These are phyloP conservation scores for Blennius ocellaris DNA, from an alignment of 2,113 vertebrate species.

Conservation along the genomic window DNA sequence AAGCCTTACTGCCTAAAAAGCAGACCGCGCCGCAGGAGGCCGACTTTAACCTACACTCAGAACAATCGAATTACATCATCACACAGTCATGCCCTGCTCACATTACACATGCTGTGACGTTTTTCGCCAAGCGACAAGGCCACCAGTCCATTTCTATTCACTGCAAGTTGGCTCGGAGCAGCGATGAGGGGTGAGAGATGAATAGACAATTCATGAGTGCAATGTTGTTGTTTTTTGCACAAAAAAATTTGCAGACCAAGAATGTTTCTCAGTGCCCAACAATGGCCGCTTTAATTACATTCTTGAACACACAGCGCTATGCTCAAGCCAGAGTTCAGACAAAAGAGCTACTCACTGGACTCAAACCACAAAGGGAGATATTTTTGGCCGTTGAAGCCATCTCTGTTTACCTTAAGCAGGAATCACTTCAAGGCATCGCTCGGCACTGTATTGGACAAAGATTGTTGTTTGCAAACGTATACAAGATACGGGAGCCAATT, in stretches of 20 bases:
- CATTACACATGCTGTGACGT: conserved; percentile 58
- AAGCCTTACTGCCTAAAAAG: conserved; percentile 27
- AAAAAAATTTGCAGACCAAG: conserved; percentile 38
- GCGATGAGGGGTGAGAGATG: conserved; percentile 33
- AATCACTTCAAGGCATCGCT: conserved; percentile 3
- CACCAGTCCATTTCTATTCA: conserved; percentile 65
- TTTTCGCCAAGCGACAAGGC: conserved; percentile 69
- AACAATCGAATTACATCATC: conserved; percentile 75
- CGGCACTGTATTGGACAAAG: background rate
- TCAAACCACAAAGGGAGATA: conserved; percentile 41
- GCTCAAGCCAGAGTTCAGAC: conserved; percentile 40
- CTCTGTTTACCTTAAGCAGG: conserved; percentile 39
- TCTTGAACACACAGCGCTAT: conserved; percentile 51
- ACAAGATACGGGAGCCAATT: background rate
- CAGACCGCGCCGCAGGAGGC: conserved; percentile 5
- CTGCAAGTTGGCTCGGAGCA: conserved; percentile 63
- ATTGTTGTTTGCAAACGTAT: background rate
- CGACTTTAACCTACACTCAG: conserved; percentile 59
- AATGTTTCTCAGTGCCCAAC: conserved; percentile 48
- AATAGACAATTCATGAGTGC: conserved; percentile 50
- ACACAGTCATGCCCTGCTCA: conserved; percentile 66
- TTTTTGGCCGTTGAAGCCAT: conserved; percentile 20
- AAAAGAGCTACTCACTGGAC: conserved; percentile 48
- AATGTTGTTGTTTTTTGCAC: conserved; percentile 54
- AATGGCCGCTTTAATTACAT: conserved; percentile 53